These are phyloP conservation scores for Parauchenoglanis ngamensis DNA, from an alignment of 2,797 vertebrate genomes.

Conservation along the genomic window DNA sequence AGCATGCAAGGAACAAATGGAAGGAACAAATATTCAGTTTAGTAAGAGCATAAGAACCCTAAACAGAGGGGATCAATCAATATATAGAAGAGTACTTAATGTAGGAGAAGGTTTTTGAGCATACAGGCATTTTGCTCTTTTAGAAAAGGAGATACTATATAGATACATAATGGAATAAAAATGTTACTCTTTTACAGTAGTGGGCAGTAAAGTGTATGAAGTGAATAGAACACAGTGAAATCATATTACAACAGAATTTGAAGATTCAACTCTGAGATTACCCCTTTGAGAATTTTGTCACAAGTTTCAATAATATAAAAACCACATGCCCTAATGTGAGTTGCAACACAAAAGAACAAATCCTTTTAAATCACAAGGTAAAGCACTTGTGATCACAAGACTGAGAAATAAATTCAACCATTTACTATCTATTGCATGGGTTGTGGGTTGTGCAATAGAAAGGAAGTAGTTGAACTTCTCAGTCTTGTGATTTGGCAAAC, in stretches of 20 bases:
- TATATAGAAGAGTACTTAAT: constrained; percentile 12
- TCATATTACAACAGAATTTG: not conserved
- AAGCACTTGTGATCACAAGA: not conserved
- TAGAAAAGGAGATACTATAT: not conserved
- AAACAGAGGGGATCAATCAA: constrained; percentile 32
- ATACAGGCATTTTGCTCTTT: not conserved
- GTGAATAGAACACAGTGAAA: not conserved
- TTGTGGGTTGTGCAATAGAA: not conserved
- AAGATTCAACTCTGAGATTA: not conserved
- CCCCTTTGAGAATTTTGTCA: not conserved
- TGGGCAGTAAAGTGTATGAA: not conserved
- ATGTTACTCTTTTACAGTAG: not conserved
- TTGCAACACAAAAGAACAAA: not conserved
- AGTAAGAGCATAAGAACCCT: constrained; percentile 63
- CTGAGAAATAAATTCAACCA: not conserved
- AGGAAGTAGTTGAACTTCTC: not conserved
- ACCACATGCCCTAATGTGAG: not conserved
- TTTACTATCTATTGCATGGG: not conserved
- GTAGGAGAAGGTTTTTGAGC: constrained; percentile 18
- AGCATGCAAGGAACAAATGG: constrained; percentile 76
- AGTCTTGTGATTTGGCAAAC: not conserved
- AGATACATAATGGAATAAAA: not conserved
- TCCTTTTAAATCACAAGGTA: not conserved
- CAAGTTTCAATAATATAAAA: not conserved
- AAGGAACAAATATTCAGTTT: constrained; percentile 83